Conservation (phyloP, 2,113 vertebrate species). For the Dasyprocta punctata region DNA sequence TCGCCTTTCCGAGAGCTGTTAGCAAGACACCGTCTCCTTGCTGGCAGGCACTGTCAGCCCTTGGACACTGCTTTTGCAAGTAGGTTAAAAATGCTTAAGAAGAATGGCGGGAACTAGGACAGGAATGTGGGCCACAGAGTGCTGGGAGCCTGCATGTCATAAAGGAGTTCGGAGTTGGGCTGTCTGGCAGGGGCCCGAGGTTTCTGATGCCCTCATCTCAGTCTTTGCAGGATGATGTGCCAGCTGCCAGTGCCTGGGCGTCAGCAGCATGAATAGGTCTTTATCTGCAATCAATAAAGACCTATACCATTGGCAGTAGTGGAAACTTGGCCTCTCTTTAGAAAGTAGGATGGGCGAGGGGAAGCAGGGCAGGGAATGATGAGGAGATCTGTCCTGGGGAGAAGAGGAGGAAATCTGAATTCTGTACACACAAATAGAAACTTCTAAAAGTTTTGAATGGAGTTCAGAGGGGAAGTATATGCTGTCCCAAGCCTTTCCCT, state of each 20-base stretch:
- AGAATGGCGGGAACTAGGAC: not conserved
- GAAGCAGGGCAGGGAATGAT: not conserved
- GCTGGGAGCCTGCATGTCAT: not conserved
- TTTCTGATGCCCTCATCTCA: not conserved
- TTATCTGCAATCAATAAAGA: not conserved
- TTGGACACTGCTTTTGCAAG: not conserved
- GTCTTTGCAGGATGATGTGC: not conserved
- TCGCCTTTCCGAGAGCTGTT: not conserved
- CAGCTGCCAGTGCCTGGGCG: not conserved
- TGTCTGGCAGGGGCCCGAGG: not conserved
- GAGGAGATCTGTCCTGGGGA: not conserved
- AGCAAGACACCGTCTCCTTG: fast-evolving
- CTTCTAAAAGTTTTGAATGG: not conserved
- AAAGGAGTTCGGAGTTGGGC: not conserved
- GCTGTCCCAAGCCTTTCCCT: fast-evolving
- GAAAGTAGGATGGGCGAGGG: not conserved
- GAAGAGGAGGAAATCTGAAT: not conserved
- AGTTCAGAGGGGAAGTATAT: not conserved
- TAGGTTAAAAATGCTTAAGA: not conserved
- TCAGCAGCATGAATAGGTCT: not conserved
- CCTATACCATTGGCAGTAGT: not conserved
- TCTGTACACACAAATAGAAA: not conserved
- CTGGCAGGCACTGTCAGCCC: not conserved
- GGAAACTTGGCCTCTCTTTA: not conserved
- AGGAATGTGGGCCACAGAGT: not conserved